Percentiles rank a stretch among this genome's conserved stretches.
Evolutionary conservation across 1,140 invertebrate genomes (phyloP).

Genomic region (Samia ricini): DNA sequence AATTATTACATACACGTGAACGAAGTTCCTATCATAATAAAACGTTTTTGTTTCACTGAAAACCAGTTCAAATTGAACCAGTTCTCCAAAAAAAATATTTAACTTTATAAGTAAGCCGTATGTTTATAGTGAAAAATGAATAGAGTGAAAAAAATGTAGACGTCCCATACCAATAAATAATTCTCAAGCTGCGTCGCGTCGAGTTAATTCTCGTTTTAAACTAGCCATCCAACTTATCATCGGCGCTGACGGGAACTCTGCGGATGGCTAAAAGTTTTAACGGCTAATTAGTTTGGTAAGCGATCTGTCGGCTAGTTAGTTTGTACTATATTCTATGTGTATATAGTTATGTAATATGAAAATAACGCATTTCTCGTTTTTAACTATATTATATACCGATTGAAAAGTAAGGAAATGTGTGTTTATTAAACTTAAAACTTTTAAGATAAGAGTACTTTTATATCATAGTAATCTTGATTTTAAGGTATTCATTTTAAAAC

Average conservation of each 20-base stretch:
- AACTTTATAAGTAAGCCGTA: no score
- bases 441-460: no score
- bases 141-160: background rate
- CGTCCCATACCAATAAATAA: background rate
- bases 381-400: conserved; percentile 1
- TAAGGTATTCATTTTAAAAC: no score
- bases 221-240: conserved; percentile 1
- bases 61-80: no score
- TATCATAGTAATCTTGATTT: no score
- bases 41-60: no score
- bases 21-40: no score
- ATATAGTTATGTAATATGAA: background rate
- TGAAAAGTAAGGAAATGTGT: no score
- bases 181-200: background rate
- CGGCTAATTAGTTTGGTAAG: conserved; percentile 24
- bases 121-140: no score
- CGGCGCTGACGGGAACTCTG: conserved; percentile 5
- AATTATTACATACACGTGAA: no score
- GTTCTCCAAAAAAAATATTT: no score
- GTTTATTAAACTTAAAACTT: no score
- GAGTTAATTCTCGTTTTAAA: conserved; percentile 1
- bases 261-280: conserved; percentile 26
- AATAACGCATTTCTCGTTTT: conserved; percentile 20
- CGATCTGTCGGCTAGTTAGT: conserved; percentile 10
- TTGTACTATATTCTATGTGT: background rate